Evolutionary conservation across 2,113 vertebrate species (phyloP).

Genomic region (Garra rufa): DNA sequence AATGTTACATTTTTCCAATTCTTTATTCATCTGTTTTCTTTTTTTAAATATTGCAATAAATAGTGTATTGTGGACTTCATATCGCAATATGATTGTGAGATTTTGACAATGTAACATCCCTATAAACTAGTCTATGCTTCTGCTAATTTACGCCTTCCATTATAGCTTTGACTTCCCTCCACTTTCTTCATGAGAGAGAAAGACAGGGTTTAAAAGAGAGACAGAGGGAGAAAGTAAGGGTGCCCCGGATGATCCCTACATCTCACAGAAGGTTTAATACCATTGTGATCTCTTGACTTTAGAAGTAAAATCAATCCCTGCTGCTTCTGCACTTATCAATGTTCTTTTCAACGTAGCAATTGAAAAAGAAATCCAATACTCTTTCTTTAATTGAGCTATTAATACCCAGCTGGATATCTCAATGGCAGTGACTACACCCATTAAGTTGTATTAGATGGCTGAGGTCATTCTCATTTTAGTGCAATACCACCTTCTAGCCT

Average conservation of each 20-base stretch:
- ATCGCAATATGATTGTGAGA: too few species aligned
- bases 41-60: too few species aligned
- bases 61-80: too few species aligned
- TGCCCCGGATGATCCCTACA: neutral
- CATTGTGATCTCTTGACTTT: constrained; percentile 46
- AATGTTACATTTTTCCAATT: too few species aligned
- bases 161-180: neutral
- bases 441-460: constrained; percentile 40
- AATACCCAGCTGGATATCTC: constrained; percentile 41
- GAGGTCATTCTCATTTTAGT: constrained; percentile 43
- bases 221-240: neutral
- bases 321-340: constrained; percentile 46
- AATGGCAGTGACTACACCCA: constrained; percentile 39
- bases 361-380: constrained; percentile 53
- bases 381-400: constrained; percentile 52
- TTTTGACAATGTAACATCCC: too few species aligned
- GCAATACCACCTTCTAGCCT: constrained; percentile 20
- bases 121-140: neutral
- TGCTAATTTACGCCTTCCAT: neutral
- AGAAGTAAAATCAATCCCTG: constrained; percentile 49
- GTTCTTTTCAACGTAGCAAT: constrained; percentile 44
- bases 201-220: neutral
- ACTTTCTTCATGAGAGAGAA: neutral
- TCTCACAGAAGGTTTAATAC: constrained; percentile 37
- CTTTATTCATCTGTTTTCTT: too few species aligned